Base-by-base conservation (phyloP, 2,797 vertebrate genomes). In the Carduelis carduelis region DNA sequence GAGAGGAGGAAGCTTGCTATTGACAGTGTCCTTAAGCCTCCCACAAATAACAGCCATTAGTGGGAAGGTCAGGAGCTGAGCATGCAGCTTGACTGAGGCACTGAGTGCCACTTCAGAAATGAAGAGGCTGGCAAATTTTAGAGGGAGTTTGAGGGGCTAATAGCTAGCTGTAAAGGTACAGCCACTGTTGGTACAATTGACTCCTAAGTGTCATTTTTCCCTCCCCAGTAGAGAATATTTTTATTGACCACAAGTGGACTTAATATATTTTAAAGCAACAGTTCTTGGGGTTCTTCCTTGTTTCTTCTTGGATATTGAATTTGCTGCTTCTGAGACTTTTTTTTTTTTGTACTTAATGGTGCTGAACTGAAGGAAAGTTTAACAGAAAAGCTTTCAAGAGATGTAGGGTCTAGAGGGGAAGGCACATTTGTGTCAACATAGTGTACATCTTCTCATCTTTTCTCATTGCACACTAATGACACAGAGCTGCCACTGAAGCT, bases 1-100 rank as follows among this genome's bases (percentile, higher is more conserved):
- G 95, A 96, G 93, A 97, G 97, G 97, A 97, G 97, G 98, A 98
- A 98, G 97, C 97, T 95, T 96, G 98, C 97, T 98, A 98, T 98
- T 98, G 98, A 98, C 98, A 98, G 97, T 98, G 98, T 98, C 98
- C 98, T 98, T 98, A 98, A 98, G 98, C 98, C 98, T 98, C 98
- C 98, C 98, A 99, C 99, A 99, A 99, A 99, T 99, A 99, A 99
- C 98, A 98, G 98, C 98, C 98, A 99, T 99, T 99, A 99, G 99
- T 98, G 98, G 98, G 98, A 98, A 98, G 99, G 98, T 99, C 98
- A 99, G 98, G 98, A 98, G 98, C 98, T 98, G 98, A 98, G 98
- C 98, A 98, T 98, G 98, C 98, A 98, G 98, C 98, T 98, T 99
- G 98, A 99, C 98, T 98, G 98, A 99, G 98, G 98, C 98, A 98